phyloP scores from a whole-genome alignment of 1,140 invertebrate species.

The Caenorhabditis briggsae region DNA sequence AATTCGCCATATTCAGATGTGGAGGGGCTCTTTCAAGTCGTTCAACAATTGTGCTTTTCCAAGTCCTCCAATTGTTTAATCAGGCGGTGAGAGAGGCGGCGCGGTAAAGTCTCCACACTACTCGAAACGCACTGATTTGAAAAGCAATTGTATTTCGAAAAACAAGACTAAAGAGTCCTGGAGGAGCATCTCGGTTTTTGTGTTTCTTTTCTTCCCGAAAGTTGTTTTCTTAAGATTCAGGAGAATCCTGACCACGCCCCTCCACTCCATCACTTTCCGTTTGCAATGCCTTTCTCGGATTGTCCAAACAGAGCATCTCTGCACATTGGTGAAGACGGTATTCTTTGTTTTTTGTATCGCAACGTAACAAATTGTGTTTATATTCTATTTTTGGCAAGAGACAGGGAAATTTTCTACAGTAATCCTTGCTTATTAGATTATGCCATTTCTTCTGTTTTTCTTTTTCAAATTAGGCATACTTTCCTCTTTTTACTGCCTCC shows the following conservation, averaged over 20 bases:
- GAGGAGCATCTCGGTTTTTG: background rate
- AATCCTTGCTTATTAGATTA: background rate
- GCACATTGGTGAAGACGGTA: conserved; percentile 38
- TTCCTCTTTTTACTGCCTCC: background rate
- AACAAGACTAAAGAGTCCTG: conserved; percentile 27
- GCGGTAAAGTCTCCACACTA: conserved; percentile 38
- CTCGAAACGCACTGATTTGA: conserved; percentile 53
- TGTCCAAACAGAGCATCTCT: conserved; percentile 49
- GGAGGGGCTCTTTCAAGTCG: conserved; percentile 7
- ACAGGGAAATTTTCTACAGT: too few relatives aligned
- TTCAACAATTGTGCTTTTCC: conserved; percentile 45
- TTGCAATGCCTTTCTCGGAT: conserved; percentile 41
- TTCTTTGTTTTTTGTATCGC: conserved; percentile 39
- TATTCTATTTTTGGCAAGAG: conserved; percentile 17
- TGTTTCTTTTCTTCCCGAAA: conserved; percentile 10
- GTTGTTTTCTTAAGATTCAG: conserved; percentile 3
- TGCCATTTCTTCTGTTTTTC: background rate
- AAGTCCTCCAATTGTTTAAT: conserved; percentile 55
- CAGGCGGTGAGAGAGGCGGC: conserved; percentile 20
- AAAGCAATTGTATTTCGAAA: conserved; percentile 47
- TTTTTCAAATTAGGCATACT: background rate
- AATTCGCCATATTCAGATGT: conserved; percentile 29
- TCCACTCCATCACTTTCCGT: background rate
- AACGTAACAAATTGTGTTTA: conserved; percentile 24
- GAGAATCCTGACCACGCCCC: background rate